Conservation (phyloP, 2,888 invertebrate genomes). For the Caenorhabditis macrosperma region DNA sequence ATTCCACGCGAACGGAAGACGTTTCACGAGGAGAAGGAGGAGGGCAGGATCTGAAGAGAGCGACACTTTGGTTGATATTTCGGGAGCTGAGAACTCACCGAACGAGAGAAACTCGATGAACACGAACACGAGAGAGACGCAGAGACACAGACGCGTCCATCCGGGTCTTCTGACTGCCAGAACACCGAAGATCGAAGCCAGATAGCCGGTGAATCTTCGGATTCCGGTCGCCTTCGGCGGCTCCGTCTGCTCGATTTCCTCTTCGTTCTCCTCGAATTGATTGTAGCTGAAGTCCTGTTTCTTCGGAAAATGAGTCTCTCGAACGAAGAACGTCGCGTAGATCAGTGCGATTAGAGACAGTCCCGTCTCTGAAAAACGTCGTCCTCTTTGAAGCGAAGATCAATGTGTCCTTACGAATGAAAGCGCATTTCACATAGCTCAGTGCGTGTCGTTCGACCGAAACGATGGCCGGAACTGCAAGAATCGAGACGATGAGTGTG, state of each 20-base stretch:
- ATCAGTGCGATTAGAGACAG: constrained; percentile 65
- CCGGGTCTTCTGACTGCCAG: constrained; percentile 68
- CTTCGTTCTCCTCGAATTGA: constrained; percentile 36
- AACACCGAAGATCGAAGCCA: constrained; percentile 56
- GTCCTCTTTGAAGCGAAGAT: too few species aligned
- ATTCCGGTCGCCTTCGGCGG: constrained; percentile 2
- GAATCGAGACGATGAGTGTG: constrained; percentile 58
- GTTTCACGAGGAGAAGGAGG: constrained; percentile 71
- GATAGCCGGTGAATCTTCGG: constrained; percentile 8
- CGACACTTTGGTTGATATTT: background rate
- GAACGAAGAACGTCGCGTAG: constrained; percentile 69
- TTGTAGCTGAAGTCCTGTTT: constrained; percentile 48
- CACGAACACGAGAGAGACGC: constrained; percentile 70
- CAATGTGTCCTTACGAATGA: constrained; percentile 58
- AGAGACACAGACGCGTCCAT: constrained; percentile 75
- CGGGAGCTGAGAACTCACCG: constrained; percentile 59
- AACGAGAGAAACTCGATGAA: constrained; percentile 76
- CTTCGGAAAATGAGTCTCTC: constrained; percentile 69
- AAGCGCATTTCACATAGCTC: constrained; percentile 64
- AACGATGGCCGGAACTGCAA: constrained; percentile 65
- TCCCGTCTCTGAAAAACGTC: constrained; percentile 63
- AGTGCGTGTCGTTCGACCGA: constrained; percentile 64
- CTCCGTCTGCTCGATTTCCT: constrained; percentile 10
- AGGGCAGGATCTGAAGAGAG: constrained; percentile 70
- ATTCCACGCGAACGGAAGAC: constrained; percentile 75